Conservation (phyloP, 2,797 vertebrate species). For the Cygnus olor region DNA sequence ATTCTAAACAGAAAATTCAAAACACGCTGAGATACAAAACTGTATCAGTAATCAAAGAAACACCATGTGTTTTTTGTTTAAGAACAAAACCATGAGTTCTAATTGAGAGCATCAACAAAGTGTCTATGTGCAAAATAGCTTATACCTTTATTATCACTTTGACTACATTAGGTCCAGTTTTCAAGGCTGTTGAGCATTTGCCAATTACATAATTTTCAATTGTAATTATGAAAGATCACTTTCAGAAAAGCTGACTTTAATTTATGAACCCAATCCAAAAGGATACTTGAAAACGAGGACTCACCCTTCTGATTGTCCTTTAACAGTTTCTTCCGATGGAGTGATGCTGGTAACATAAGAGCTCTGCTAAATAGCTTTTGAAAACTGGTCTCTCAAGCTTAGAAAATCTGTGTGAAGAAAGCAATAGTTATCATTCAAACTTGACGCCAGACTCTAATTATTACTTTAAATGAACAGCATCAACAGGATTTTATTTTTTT, state of each 20-base stretch:
- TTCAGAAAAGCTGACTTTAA: conserved; percentile 26
- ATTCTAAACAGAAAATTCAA: neutral
- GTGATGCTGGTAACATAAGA: conserved; percentile 34
- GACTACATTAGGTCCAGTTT: neutral
- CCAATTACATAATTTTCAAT: neutral
- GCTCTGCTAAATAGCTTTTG: conserved; percentile 53
- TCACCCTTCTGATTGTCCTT: conserved; percentile 12
- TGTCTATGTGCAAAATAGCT: neutral
- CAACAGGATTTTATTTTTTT: neutral
- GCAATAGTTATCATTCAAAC: conserved; percentile 61
- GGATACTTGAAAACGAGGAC: neutral
- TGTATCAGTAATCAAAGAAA: neutral
- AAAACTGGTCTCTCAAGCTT: conserved; percentile 73
- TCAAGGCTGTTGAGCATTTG: neutral
- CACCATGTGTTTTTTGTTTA: neutral
- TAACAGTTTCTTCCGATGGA: conserved; percentile 27
- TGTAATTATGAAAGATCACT: conserved; percentile 5
- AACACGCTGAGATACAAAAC: neutral
- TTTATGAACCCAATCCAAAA: conserved; percentile 14
- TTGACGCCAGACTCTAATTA: conserved; percentile 73
- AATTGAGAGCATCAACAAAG: neutral
- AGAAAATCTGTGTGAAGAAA: conserved; percentile 57
- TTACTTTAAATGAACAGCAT: conserved; percentile 63
- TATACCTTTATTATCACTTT: neutral
- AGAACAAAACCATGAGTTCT: neutral